Evolutionary conservation across 2,113 vertebrate species (phyloP).

Genomic region (Delphinapterus leucas): DNA sequence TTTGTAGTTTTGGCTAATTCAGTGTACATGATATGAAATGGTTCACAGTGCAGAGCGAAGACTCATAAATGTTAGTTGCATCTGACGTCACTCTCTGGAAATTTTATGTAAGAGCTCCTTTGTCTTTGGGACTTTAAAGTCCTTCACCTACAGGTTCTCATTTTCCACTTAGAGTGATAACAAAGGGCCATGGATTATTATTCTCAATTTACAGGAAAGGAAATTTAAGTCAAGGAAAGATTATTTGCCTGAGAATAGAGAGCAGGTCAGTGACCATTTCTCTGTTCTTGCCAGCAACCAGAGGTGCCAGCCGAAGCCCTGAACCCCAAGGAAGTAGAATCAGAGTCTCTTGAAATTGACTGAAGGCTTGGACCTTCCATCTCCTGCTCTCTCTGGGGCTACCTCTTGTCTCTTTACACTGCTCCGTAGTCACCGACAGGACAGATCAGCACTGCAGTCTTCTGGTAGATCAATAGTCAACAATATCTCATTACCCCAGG

Average conservation of each 20-base stretch:
- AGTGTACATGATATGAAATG: rapidly evolving
- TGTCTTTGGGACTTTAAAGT: slow-evolving; percentile 4
- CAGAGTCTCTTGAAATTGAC: not conserved
- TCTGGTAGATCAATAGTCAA: slow-evolving; percentile 51
- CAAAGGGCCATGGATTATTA: not conserved
- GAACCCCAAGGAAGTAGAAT: not conserved
- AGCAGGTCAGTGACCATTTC: not conserved
- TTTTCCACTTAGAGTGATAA: slow-evolving; percentile 41
- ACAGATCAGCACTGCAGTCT: slow-evolving; percentile 44
- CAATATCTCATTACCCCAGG: slow-evolving; percentile 35
- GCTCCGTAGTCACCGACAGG: not conserved
- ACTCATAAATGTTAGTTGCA: not conserved
- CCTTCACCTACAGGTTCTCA: slow-evolving; percentile 33
- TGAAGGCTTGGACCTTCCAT: not conserved
- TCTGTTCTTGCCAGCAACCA: not conserved
- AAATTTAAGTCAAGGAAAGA: not conserved
- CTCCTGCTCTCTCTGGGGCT: not conserved
- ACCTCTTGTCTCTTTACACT: not conserved
- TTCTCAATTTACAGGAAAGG: not conserved
- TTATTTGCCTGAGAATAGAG: not conserved
- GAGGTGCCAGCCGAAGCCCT: not conserved
- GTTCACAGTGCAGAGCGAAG: rapidly evolving
- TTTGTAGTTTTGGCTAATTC: not conserved
- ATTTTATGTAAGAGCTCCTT: not conserved
- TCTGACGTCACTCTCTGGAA: not conserved